Percentiles rank a stretch among this genome's conserved stretches.
These are phyloP conservation scores for Lamprotornis superbus DNA, from an alignment of 2,113 vertebrate species.

Conservation along the genomic window DNA sequence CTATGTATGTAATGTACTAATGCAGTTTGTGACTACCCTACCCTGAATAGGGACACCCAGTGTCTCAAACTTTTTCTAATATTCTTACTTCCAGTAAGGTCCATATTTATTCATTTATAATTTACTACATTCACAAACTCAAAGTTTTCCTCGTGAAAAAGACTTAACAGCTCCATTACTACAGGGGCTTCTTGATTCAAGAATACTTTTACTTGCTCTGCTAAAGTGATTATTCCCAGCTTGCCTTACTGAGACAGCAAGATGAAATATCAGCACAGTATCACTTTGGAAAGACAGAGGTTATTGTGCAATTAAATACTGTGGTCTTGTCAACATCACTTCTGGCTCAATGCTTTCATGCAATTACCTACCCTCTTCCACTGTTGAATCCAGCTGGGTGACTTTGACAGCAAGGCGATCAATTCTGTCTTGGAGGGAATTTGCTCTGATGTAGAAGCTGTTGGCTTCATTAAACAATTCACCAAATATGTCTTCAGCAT, in stretches of 20 bases:
- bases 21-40: neutral
- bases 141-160: neutral
- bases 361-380: conserved; percentile 93
- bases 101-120: neutral
- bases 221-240: neutral
- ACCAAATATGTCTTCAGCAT: conserved; percentile 98
- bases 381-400: conserved; percentile 97
- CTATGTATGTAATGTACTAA: neutral
- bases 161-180: neutral
- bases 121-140: neutral
- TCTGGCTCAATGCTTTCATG: conserved; percentile 28
- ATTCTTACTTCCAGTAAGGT: neutral
- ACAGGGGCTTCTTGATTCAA: neutral
- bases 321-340: conserved; percentile 37
- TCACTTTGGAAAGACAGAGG: conserved; percentile 33
- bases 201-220: neutral
- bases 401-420: conserved; percentile 98
- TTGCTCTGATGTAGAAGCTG: conserved; percentile 94
- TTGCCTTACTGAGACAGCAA: neutral
- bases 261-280: conserved; percentile 3
- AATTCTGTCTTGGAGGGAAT: conserved; percentile 97
- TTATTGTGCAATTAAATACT: conserved; percentile 58
- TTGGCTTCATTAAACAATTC: conserved; percentile 98
- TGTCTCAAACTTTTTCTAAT: neutral
- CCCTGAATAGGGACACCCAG: neutral